Conservation (phyloP, 2,113 vertebrate species). For the Callorhinus ursinus region DNA sequence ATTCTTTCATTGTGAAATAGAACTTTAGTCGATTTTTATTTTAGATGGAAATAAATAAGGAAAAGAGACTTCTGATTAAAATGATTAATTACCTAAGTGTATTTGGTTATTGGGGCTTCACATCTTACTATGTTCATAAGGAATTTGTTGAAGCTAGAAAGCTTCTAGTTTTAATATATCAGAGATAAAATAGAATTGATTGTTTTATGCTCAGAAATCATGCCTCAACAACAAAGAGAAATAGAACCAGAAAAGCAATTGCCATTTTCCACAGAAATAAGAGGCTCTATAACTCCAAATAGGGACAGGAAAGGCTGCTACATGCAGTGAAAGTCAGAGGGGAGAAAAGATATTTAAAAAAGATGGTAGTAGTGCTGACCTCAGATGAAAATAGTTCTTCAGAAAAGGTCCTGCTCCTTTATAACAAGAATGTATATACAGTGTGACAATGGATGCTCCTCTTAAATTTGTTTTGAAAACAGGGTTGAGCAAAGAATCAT, state of each 20-base stretch:
- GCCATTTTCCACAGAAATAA: neutral
- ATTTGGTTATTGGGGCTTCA: neutral
- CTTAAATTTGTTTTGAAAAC: neutral
- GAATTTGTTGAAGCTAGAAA: neutral
- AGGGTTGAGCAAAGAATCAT: neutral
- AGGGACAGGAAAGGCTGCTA: neutral
- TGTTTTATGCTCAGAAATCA: neutral
- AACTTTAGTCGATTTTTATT: neutral
- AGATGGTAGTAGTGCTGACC: neutral
- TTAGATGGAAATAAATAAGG: neutral
- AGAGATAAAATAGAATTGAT: neutral
- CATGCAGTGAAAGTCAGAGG: neutral
- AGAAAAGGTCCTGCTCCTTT: neutral
- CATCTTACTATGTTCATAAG: neutral
- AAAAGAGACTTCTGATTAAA: neutral
- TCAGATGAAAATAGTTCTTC: neutral
- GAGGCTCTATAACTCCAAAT: neutral
- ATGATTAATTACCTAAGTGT: neutral
- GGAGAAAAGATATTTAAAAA: neutral
- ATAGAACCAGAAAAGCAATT: neutral
- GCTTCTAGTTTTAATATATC: neutral
- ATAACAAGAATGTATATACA: neutral
- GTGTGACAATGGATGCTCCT: neutral
- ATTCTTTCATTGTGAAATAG: neutral
- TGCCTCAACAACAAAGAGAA: neutral